Evolutionary conservation across 2,113 vertebrate species (phyloP).

Genomic region (Mustela lutreola): DNA sequence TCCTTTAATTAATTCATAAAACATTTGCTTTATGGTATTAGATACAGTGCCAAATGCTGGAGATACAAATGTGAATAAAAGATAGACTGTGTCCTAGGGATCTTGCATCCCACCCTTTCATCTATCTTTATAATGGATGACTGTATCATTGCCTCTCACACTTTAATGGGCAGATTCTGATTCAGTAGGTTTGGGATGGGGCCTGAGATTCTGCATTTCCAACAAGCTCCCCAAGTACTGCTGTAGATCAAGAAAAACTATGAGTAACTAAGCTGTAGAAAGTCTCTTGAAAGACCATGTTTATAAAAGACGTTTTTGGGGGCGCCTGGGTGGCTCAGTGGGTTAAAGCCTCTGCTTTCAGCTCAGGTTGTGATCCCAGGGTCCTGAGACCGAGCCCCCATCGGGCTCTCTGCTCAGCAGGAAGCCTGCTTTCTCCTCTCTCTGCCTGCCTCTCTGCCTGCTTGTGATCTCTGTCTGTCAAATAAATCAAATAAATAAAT

Average conservation of each 20-base stretch:
- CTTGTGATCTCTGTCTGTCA: no score
- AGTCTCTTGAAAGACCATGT: not conserved
- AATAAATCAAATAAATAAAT: no score
- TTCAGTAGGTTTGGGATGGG: not conserved
- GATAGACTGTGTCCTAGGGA: not conserved
- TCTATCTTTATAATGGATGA: not conserved
- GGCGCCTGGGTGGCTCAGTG: no score
- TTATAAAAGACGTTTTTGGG: not conserved
- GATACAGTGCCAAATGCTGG: not conserved
- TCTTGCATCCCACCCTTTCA: not conserved
- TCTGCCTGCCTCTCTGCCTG: no score
- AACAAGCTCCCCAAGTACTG: not conserved
- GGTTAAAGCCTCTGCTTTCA: no score
- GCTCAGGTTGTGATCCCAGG: no score
- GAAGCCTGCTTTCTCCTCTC: no score
- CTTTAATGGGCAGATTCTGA: not conserved
- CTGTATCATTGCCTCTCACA: not conserved
- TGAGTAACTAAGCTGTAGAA: not conserved
- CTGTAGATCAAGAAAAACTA: not conserved
- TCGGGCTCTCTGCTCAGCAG: no score
- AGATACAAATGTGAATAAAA: not conserved
- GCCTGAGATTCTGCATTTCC: not conserved
- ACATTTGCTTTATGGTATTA: not conserved
- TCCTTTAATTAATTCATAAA: constrained; percentile 57
- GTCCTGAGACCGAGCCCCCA: no score